Base-by-base conservation (phyloP, 2,888 invertebrate genomes). In the Amitus sp. region DNA sequence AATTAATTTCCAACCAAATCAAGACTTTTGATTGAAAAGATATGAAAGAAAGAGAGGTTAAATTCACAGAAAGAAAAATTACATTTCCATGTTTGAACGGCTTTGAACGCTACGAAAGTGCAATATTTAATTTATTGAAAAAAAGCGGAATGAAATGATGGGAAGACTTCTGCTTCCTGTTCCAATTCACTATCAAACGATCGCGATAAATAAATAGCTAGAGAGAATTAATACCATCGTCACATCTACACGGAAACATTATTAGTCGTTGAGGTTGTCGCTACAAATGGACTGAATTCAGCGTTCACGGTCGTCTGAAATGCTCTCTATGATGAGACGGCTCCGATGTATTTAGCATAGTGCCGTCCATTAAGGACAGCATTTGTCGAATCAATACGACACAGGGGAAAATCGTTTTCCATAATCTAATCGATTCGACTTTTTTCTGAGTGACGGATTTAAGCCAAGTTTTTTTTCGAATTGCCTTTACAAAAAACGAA, bases 201-300 rank as follows among this genome's bases (percentile, higher is more conserved):
- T 37, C 12, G 37, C 13, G 37, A 37, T 37, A 15, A 37, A 37
- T 37, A 37, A 37, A 37, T 37, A 37, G 12, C 37, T 15, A 15
- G 12, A 15, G 2, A 15, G 12, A 37, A 37, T 37, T 37, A 37
- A 37, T 37, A 15, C 13, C 37, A 12, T 37, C 37, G 37, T 37
- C 37, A 37, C 12, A 37, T 37, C 15, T 37, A 37, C 37, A 37
- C 37, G 2, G 13, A 15, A 7, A 18, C 20, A 65, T 65, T 61
- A 62, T 61, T 65, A 65, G 42, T 58, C 58, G 55, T 62, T 61
- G 54, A 62, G 61, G 55, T 52, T 46, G 43, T 52, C 52, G 55
- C 55, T 55, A 62, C 65, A 65, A 65, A 62, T 62, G 61, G 65
- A 65, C 58, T 62, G 65, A 61, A 58, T 65, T 65, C 58, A 62